A percentile compares a stretch with the other conserved stretches of the same genome.
These are phyloP conservation scores for Bombus haemorrhoidalis DNA, from an alignment of 1,140 invertebrate genomes.

Conservation along the genomic window DNA sequence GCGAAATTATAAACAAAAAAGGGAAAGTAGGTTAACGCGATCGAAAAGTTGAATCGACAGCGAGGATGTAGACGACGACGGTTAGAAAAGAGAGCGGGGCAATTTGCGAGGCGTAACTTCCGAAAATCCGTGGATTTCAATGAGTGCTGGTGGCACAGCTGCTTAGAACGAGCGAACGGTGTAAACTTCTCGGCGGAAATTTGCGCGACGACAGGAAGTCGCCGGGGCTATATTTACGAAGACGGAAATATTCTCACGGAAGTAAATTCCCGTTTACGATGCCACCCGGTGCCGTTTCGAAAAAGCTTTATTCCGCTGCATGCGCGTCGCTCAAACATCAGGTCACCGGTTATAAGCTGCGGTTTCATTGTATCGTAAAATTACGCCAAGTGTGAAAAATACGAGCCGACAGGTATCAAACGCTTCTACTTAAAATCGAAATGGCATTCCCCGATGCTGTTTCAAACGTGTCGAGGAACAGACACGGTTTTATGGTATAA, in stretches of 20 bases:
- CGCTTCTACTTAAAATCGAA: background rate
- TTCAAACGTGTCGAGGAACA: background rate
- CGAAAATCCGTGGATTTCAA: slow-evolving; percentile 50
- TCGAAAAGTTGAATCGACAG: background rate
- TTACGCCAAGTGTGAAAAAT: slow-evolving; percentile 24
- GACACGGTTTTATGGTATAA: background rate
- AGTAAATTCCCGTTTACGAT: slow-evolving; percentile 46
- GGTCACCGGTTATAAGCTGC: background rate
- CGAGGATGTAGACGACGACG: background rate
- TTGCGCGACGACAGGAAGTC: slow-evolving; percentile 22
- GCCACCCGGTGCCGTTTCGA: slow-evolving; percentile 2
- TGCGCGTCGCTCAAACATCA: background rate
- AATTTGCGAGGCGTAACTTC: slow-evolving; percentile 42
- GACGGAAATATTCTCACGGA: slow-evolving; percentile 43
- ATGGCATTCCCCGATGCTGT: too few relatives aligned
- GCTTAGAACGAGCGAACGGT: slow-evolving; percentile 39
- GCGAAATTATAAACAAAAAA: slow-evolving; percentile 26
- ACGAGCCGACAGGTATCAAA: background rate
- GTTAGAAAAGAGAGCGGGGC: background rate
- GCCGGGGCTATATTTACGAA: slow-evolving; percentile 19
- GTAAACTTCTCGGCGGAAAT: slow-evolving; percentile 43
- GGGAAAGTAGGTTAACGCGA: slow-evolving; percentile 22
- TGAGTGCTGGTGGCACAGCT: slow-evolving; percentile 40
- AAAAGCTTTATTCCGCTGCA: slow-evolving; percentile 15
- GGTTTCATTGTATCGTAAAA: slow-evolving; percentile 48